A percentile compares a stretch with the other conserved stretches of the same genome.
Evolutionary conservation across 2,888 invertebrate species (phyloP).

Genomic region (Pyrocoelia pectoralis): DNA sequence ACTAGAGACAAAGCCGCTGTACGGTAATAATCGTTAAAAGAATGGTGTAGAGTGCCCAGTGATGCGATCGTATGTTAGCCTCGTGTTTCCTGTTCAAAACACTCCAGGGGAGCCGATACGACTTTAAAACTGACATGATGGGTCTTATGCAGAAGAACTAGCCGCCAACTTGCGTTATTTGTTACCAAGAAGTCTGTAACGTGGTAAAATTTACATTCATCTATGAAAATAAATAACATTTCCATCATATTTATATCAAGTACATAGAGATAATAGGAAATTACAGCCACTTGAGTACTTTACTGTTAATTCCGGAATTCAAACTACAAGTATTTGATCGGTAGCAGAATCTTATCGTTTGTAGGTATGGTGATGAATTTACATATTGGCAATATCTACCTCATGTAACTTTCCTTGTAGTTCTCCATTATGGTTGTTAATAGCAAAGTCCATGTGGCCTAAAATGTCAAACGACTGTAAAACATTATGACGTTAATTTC

Average conservation of each 20-base stretch:
- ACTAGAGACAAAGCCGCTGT: constrained; percentile 47
- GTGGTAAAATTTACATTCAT: constrained; percentile 10
- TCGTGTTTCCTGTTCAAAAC: constrained; percentile 48
- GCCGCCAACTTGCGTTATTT: constrained; percentile 32
- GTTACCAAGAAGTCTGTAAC: constrained; percentile 25
- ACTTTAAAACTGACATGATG: constrained; percentile 37
- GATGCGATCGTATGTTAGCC: constrained; percentile 49
- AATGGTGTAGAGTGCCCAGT: constrained; percentile 46
- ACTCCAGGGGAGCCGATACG: constrained; percentile 43
- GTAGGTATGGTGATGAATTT: not conserved
- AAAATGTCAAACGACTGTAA: not conserved
- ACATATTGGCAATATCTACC: not conserved
- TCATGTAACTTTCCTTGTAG: too few relatives aligned
- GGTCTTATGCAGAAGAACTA: constrained; percentile 33
- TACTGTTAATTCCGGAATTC: constrained; percentile 19
- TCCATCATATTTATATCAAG: constrained; percentile 16
- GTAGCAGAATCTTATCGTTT: not conserved
- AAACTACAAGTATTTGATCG: constrained; percentile 11
- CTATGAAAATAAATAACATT: constrained; percentile 6
- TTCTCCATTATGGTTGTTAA: not conserved
- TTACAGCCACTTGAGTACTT: constrained; percentile 12
- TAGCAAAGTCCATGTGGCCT: not conserved
- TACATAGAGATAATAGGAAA: constrained; percentile 17
- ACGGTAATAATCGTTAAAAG: constrained; percentile 48
- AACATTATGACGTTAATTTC: constrained; percentile 7